Conservation (phyloP, 1,140 invertebrate species). For the Conus ventricosus region DNA sequence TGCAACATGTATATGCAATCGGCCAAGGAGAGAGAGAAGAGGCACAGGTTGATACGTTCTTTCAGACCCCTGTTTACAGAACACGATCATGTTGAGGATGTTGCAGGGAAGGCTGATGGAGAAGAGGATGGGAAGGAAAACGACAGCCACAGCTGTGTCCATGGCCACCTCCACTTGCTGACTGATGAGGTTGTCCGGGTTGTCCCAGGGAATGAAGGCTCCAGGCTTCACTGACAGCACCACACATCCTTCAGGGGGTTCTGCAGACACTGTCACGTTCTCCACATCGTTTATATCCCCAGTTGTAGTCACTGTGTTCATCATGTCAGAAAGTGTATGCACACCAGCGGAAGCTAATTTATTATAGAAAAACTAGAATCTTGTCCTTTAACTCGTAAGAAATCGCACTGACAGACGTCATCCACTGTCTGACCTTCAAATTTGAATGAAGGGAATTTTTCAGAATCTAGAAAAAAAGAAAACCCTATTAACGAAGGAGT, state of each 20-base stretch:
- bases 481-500: no score
- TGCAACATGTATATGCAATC: neutral
- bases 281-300: neutral
- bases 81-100: slow-evolving; percentile 29
- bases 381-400: no score
- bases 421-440: no score
- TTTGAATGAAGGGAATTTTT: no score
- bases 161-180: neutral
- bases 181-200: slow-evolving; percentile 9
- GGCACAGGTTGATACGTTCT: slow-evolving; percentile 29
- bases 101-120: slow-evolving; percentile 5
- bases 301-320: no score
- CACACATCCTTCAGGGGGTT: neutral
- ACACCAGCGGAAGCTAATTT: no score
- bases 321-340: no score
- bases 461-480: no score
- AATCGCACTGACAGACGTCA: no score
- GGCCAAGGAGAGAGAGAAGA: slow-evolving; percentile 1
- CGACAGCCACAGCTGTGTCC: neutral
- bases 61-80: slow-evolving; percentile 21
- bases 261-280: neutral
- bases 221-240: neutral
- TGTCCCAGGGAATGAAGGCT: slow-evolving; percentile 18
- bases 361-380: no score
- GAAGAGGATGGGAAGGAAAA: neutral